Conservation (phyloP, 2,888 invertebrate species). For the Onthophagus sagittarius region DNA sequence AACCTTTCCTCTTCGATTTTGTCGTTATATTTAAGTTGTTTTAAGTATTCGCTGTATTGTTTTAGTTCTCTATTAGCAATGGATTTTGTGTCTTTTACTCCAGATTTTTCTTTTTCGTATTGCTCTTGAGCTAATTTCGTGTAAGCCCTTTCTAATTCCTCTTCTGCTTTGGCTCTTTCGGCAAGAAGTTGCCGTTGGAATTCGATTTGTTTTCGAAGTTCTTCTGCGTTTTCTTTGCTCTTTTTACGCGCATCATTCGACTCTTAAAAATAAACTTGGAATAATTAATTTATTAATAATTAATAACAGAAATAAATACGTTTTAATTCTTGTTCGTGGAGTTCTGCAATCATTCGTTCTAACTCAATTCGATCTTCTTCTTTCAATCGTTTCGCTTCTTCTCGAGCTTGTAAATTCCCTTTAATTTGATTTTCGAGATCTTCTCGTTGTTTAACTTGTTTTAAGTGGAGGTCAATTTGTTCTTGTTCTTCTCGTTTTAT, state of each 20-base stretch:
- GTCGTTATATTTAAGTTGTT: slow-evolving; percentile 38
- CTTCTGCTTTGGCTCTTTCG: slow-evolving; percentile 40
- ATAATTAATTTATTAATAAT: background rate
- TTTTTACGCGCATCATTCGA: slow-evolving; percentile 22
- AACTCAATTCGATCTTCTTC: slow-evolving; percentile 39
- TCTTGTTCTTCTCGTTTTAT: slow-evolving; percentile 55
- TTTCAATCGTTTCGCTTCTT: slow-evolving; percentile 33
- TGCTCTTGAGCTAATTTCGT: slow-evolving; percentile 38
- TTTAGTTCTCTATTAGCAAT: slow-evolving; percentile 37
- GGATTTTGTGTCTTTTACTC: no score
- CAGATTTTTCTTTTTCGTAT: slow-evolving; percentile 37
- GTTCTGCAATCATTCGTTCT: slow-evolving; percentile 34
- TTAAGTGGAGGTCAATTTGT: slow-evolving; percentile 46
- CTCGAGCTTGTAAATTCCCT: slow-evolving; percentile 39
- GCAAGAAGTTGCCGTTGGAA: slow-evolving; percentile 36
- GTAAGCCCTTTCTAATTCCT: slow-evolving; percentile 39
- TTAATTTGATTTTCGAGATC: slow-evolving; percentile 42
- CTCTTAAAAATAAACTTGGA: background rate
- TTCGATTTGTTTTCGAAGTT: slow-evolving; percentile 41
- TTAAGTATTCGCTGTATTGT: slow-evolving; percentile 40
- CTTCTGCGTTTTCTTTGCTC: slow-evolving; percentile 35
- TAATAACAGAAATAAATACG: slow-evolving; percentile 26
- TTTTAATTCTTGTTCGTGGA: slow-evolving; percentile 39
- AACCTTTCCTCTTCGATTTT: slow-evolving; percentile 40
- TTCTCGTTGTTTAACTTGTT: slow-evolving; percentile 45